Conservation (phyloP, 2,113 vertebrate genomes). For the Mus musculus region DNA sequence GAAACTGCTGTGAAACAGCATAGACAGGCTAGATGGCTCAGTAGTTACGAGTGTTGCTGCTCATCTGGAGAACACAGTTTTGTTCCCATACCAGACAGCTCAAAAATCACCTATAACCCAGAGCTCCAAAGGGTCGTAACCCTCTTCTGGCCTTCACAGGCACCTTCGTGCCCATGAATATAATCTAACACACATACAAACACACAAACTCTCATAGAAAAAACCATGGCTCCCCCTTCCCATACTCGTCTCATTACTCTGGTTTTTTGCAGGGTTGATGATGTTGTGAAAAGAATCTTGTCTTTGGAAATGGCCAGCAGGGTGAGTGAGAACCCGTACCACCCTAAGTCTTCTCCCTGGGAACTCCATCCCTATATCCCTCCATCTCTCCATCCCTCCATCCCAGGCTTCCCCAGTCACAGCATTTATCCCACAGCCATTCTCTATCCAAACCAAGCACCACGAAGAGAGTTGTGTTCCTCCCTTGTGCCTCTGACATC, state of each 20-base stretch:
- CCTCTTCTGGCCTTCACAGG: background rate
- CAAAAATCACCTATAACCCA: background rate
- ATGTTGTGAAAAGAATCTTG: conserved; percentile 92
- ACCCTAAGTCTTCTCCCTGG: background rate
- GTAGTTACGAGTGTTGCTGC: background rate
- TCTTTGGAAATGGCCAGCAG: conserved; percentile 94
- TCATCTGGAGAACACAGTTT: background rate
- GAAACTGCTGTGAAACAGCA: background rate
- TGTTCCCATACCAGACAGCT: background rate
- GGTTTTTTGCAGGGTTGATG: conserved; percentile 89
- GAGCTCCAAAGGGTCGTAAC: too few species aligned
- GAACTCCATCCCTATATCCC: background rate
- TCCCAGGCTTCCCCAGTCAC: background rate
- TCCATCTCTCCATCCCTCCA: background rate
- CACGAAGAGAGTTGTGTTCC: background rate
- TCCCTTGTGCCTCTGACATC: background rate
- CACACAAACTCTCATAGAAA: conserved; percentile 11
- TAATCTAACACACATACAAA: background rate
- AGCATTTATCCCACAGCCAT: background rate
- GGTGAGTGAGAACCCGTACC: conserved; percentile 87
- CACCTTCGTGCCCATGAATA: background rate
- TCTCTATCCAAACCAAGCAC: background rate
- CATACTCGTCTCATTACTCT: background rate
- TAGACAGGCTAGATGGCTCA: background rate
- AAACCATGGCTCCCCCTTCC: background rate